Conservation (phyloP, 2,888 invertebrate genomes). For the Melieria picta region DNA sequence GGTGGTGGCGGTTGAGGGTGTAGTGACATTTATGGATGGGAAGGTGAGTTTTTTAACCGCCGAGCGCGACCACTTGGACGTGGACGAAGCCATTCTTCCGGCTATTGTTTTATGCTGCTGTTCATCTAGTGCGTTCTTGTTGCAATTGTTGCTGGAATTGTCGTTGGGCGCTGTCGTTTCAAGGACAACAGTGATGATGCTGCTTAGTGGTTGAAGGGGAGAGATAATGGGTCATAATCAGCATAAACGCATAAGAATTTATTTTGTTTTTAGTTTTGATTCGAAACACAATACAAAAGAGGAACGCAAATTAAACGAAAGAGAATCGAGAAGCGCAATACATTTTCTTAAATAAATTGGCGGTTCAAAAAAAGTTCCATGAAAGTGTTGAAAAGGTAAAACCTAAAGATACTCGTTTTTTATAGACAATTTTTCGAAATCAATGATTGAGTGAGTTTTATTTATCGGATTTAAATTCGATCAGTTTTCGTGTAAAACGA, state of each 20-base stretch:
- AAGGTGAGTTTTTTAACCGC: constrained; percentile 37
- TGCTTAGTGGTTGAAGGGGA: constrained; percentile 34
- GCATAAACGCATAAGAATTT: constrained; percentile 20
- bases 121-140: constrained; percentile 36
- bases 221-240: constrained; percentile 16
- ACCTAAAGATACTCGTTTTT: too few relatives aligned
- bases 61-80: too few relatives aligned
- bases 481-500: too few relatives aligned
- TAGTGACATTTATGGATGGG: constrained; percentile 57
- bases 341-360: not conserved
- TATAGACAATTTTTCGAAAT: too few relatives aligned
- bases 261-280: constrained; percentile 18
- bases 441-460: too few relatives aligned
- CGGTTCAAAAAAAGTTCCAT: too few relatives aligned
- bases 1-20: constrained; percentile 56
- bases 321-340: not conserved
- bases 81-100: too few relatives aligned
- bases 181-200: constrained; percentile 44
- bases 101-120: constrained; percentile 44
- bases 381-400: too few relatives aligned
- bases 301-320: constrained; percentile 20
- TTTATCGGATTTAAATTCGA: too few relatives aligned
- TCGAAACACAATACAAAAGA: constrained; percentile 14
- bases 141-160: constrained; percentile 42
- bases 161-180: constrained; percentile 38